Percentiles rank a stretch among this genome's conserved stretches.
phyloP scores from a whole-genome alignment of 2,113 vertebrate genomes.

The Centropus unirufus region DNA sequence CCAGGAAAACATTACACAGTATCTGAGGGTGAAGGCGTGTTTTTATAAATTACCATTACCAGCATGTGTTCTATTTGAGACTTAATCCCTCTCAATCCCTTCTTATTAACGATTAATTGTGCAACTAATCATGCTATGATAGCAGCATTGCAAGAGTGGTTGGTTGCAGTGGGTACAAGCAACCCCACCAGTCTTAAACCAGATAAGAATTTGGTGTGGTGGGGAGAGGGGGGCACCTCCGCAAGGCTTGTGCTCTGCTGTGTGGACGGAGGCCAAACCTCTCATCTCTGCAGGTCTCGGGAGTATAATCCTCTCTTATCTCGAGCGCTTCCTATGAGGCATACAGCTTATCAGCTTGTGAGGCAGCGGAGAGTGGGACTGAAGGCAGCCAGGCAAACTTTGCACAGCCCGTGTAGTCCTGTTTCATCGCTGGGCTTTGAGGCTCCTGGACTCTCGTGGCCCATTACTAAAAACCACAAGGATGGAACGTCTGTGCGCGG shows the following conservation, averaged over 20 bases:
- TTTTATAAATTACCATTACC: not conserved
- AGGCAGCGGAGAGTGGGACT: not conserved
- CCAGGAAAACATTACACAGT: not conserved
- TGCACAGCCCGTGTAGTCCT: not conserved
- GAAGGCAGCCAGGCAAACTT: not conserved
- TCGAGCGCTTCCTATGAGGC: not conserved
- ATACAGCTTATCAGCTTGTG: not conserved
- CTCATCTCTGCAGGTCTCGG: not conserved
- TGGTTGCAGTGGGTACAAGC: not conserved
- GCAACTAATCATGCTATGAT: slow-evolving; percentile 44
- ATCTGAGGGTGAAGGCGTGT: not conserved
- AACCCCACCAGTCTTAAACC: not conserved
- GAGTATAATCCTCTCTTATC: not conserved
- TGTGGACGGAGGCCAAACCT: not conserved
- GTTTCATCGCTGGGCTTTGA: not conserved
- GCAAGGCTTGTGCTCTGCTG: not conserved
- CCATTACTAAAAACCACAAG: not conserved
- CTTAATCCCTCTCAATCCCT: slow-evolving; percentile 49
- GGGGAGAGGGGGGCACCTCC: not conserved
- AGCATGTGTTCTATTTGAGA: not conserved
- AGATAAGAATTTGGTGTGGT: not conserved
- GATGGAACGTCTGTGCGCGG: not conserved
- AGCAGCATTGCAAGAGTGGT: not conserved
- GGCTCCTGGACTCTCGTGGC: not conserved
- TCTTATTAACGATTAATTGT: slow-evolving; percentile 63